Conservation (phyloP, 1,140 invertebrate species). For the Lutraria rhynchaena region DNA sequence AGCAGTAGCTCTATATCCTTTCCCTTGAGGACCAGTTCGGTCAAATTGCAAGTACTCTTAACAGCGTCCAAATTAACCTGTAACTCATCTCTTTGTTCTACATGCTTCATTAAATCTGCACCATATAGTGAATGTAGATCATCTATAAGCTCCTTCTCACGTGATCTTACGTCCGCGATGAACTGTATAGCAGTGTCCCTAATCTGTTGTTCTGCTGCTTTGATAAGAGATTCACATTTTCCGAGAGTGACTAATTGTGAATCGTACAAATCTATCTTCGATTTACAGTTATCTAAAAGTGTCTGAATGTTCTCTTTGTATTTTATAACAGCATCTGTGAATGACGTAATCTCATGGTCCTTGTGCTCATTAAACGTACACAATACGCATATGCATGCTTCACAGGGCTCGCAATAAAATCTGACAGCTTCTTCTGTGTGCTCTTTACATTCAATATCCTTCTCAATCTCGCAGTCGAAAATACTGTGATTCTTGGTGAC, state of each 20-base stretch:
- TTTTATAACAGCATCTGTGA: constrained; percentile 80
- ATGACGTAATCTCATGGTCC: constrained; percentile 82
- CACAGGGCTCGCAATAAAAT: constrained; percentile 83
- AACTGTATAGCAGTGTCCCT: constrained; percentile 80
- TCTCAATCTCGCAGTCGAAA: constrained; percentile 83
- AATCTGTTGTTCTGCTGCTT: constrained; percentile 79
- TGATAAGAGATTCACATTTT: constrained; percentile 79
- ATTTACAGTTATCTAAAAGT: constrained; percentile 78
- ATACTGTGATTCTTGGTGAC: constrained; percentile 82
- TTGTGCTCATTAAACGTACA: constrained; percentile 83
- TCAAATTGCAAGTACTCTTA: constrained; percentile 82
- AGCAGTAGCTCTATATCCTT: constrained; percentile 83
- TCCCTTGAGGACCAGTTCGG: constrained; percentile 81
- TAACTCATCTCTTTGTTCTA: constrained; percentile 78
- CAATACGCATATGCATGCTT: constrained; percentile 82
- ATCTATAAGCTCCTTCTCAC: constrained; percentile 81
- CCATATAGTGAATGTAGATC: constrained; percentile 81
- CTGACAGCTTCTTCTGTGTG: constrained; percentile 82
- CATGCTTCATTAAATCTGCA: constrained; percentile 79
- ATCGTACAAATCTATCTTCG: constrained; percentile 79
- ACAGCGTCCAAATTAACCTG: constrained; percentile 80
- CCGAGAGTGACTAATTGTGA: constrained; percentile 74
- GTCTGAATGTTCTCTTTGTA: constrained; percentile 81
- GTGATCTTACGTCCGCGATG: constrained; percentile 78
- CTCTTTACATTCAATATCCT: constrained; percentile 83